Evolutionary conservation across 2,888 invertebrate genomes (phyloP).

Genomic region (Ophion ellenae): DNA sequence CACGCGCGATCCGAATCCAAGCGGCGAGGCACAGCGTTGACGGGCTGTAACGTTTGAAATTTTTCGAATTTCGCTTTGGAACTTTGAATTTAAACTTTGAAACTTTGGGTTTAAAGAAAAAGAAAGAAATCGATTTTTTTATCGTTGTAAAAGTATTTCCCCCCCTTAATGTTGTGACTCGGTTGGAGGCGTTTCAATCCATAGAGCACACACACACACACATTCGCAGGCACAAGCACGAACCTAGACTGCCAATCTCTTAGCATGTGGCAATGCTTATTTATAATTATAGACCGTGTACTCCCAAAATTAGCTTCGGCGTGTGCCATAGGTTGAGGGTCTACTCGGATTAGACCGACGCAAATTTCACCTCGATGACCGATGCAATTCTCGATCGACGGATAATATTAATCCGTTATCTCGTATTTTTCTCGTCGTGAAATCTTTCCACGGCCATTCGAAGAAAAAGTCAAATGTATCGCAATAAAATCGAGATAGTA

Average conservation of each 20-base stretch:
- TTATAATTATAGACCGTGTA: constrained; percentile 40
- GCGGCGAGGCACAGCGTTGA: too few species aligned
- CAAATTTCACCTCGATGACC: background rate
- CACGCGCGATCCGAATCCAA: too few species aligned
- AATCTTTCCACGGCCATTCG: background rate
- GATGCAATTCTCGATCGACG: background rate
- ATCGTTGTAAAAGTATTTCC: too few species aligned
- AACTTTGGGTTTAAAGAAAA: too few species aligned
- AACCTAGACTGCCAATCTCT: constrained; percentile 7
- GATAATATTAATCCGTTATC: too few species aligned
- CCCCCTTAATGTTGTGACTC: background rate
- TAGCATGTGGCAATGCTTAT: background rate
- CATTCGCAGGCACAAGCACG: background rate
- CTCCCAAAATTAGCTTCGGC: constrained; percentile 12
- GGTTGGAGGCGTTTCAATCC: background rate
- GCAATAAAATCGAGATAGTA: background rate
- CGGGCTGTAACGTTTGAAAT: too few species aligned
- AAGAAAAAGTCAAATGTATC: background rate
- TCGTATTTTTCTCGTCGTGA: too few species aligned
- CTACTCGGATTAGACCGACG: background rate
- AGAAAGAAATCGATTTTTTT: too few species aligned
- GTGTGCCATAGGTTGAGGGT: background rate
- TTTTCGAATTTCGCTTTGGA: too few species aligned
- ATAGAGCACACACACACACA: background rate
- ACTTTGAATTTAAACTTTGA: too few species aligned